Percentiles rank a stretch among this genome's conserved stretches.
These are phyloP conservation scores for Acromyrmex charruanus DNA, from an alignment of 1,140 invertebrate species.

Conservation along the genomic window DNA sequence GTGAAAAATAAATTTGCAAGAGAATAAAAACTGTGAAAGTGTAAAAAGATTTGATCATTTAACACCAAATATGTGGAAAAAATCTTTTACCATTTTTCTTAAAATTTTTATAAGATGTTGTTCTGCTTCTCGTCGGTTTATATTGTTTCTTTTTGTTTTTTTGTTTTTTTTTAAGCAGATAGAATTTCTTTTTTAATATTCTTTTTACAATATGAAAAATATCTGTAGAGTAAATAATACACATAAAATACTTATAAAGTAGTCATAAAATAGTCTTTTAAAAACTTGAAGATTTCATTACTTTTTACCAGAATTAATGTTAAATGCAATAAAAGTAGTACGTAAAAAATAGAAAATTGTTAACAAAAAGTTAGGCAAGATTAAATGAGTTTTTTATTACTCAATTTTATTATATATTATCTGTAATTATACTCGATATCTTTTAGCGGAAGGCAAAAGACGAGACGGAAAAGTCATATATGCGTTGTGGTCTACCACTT, in stretches of 20 bases:
- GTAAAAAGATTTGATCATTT: no score
- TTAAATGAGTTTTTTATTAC: not conserved
- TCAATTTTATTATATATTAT: slow-evolving; percentile 11
- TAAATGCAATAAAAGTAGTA: not conserved
- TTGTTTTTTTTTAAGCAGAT: not conserved
- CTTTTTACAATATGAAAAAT: not conserved
- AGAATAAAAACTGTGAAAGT: no score
- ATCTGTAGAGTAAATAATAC: not conserved
- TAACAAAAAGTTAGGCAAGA: not conserved
- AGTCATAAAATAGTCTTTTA: not conserved
- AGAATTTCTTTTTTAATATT: not conserved
- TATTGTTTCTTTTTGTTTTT: not conserved
- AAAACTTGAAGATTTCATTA: not conserved
- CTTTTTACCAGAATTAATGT: not conserved
- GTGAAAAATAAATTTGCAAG: no score
- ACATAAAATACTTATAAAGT: not conserved
- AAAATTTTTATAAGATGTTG: no score
- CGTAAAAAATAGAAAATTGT: not conserved
- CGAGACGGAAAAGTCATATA: slow-evolving; percentile 38
- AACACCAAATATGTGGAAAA: no score
- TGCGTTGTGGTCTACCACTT: slow-evolving; percentile 55
- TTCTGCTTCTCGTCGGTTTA: not conserved
- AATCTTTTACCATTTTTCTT: no score
- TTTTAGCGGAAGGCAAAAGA: slow-evolving; percentile 24
- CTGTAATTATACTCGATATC: slow-evolving; percentile 22